These are phyloP conservation scores for Cryptotermes secundus DNA, from an alignment of 1,140 invertebrate species.

Conservation along the genomic window DNA sequence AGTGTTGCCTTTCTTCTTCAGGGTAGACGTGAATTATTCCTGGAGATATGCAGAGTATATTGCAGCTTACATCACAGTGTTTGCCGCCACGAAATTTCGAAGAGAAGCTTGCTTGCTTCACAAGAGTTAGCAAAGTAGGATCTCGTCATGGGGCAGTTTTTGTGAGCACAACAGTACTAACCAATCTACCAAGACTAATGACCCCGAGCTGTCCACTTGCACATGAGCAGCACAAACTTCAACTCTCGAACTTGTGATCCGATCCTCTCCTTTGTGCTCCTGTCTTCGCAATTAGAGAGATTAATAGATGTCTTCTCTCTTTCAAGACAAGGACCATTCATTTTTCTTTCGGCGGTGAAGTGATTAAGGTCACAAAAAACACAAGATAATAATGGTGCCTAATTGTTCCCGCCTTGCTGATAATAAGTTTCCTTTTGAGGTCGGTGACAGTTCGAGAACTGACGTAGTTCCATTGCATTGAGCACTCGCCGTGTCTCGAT, in stretches of 20 bases:
- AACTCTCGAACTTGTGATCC: neutral
- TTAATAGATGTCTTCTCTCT: neutral
- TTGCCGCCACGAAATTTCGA: no score
- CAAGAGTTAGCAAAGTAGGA: no score
- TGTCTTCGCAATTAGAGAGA: neutral
- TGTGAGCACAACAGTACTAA: neutral
- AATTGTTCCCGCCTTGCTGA: neutral
- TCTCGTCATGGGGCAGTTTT: neutral
- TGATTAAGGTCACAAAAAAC: neutral
- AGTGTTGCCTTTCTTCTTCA: no score
- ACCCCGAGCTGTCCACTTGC: neutral
- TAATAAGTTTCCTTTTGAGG: neutral
- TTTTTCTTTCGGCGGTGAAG: neutral
- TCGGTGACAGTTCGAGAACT: neutral
- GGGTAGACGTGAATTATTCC: no score
- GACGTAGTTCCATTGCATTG: neutral
- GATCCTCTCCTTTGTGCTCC: neutral
- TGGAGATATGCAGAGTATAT: no score
- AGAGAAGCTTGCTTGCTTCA: no score
- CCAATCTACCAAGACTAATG: neutral
- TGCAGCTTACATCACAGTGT: no score
- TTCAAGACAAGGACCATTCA: neutral
- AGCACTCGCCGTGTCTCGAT: no score
- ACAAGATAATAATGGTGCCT: neutral
- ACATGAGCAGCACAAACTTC: neutral